Evolutionary conservation across 2,797 vertebrate genomes (phyloP).

Genomic region (Acestrorhynchus altus): DNA sequence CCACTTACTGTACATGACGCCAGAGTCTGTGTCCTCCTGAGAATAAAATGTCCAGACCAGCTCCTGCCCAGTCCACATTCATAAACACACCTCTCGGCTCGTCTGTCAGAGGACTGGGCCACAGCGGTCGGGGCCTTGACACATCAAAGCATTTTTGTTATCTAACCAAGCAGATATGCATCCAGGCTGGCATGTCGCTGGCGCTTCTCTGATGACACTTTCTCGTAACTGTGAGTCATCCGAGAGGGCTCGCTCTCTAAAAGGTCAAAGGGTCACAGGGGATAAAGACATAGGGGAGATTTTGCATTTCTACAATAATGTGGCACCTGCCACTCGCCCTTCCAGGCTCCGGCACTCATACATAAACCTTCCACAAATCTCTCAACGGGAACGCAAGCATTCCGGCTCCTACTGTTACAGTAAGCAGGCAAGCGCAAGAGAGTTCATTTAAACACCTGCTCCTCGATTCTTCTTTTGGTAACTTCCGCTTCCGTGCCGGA

Average conservation of each 20-base stretch:
- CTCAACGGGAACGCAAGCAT: conserved; percentile 29
- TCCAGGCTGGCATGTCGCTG: conserved; percentile 1
- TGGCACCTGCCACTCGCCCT: conserved; percentile 61
- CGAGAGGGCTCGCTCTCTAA: conserved; percentile 33
- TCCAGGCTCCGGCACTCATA: conserved; percentile 11
- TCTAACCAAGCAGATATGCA: conserved; percentile 41
- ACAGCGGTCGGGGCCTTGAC: conserved; percentile 23
- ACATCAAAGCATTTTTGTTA: conserved; percentile 53
- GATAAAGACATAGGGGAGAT: conserved; percentile 61
- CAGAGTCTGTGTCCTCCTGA: conserved; percentile 22
- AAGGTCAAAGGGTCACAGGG: conserved; percentile 69
- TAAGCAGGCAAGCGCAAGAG: conserved; percentile 28
- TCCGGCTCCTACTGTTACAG: conserved; percentile 22
- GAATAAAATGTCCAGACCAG: conserved; percentile 51
- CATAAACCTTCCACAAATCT: conserved; percentile 41
- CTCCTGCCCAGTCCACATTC: conserved; percentile 20
- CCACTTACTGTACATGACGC: conserved; percentile 43
- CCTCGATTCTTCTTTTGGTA: conserved; percentile 2
- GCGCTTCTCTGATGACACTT: conserved; percentile 36
- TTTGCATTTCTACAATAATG: conserved; percentile 70
- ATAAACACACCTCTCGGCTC: conserved; percentile 13
- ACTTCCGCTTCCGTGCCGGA: conserved; percentile 1
- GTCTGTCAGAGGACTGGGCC: conserved; percentile 19
- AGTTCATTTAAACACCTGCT: conserved; percentile 41
- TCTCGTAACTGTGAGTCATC: conserved; percentile 66